A percentile compares a stretch with the other conserved stretches of the same genome.
Conservation (phyloP, 2,113 vertebrate genomes). For the Dendropsophus ebraccatus region DNA sequence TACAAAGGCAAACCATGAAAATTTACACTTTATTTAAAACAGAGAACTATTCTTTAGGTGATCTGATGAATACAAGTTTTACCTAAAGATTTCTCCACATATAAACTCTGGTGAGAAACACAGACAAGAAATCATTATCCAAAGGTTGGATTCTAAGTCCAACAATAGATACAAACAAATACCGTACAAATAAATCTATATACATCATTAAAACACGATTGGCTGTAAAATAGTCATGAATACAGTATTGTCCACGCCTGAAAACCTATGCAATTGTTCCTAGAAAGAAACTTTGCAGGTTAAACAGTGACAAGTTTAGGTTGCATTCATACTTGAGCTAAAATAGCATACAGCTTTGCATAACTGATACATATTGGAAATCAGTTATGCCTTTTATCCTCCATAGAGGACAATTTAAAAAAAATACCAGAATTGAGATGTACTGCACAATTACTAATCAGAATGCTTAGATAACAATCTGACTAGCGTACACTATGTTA, state of each 20-base stretch:
- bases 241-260: neutral
- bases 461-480: neutral
- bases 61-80: neutral
- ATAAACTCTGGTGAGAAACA: neutral
- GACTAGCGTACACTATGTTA: neutral
- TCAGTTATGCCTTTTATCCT: constrained; percentile 1
- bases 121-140: neutral
- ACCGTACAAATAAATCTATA: neutral
- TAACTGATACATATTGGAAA: neutral
- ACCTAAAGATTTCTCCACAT: neutral
- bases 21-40: constrained; percentile 9
- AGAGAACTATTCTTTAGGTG: neutral
- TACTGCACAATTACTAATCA: neutral
- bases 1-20: neutral
- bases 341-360: neutral
- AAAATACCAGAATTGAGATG: neutral
- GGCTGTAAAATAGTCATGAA: neutral
- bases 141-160: neutral
- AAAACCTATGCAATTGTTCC: neutral
- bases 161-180: neutral
- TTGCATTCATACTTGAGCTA: neutral
- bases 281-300: neutral
- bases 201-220: neutral
- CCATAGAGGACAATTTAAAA: neutral
- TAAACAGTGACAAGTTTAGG: neutral